Conservation (phyloP, 2,888 invertebrate species). For the Ceriagrion tenellum region DNA sequence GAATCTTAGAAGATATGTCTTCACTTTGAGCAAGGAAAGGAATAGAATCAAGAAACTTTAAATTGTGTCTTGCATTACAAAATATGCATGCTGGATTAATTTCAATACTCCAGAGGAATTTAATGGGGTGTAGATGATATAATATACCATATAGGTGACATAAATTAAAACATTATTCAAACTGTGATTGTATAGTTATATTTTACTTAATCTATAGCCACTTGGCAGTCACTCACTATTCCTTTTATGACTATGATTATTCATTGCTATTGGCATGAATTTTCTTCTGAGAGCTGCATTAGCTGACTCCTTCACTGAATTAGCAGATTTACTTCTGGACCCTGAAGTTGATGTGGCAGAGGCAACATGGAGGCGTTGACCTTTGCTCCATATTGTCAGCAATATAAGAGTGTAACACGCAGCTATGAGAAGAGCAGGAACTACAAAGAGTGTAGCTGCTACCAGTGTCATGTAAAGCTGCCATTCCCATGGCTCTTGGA, state of each 20-base stretch:
- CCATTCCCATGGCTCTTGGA: slow-evolving; percentile 88
- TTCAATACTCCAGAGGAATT: too few relatives aligned
- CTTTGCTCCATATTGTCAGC: slow-evolving; percentile 94
- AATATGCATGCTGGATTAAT: not conserved
- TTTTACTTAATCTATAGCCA: not conserved
- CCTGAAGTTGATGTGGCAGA: slow-evolving; percentile 31
- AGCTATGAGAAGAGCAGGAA: slow-evolving; percentile 92
- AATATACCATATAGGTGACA: too few relatives aligned
- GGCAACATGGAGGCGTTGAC: slow-evolving; percentile 77
- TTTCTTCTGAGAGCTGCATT: slow-evolving; percentile 48
- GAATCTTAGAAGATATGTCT: too few relatives aligned
- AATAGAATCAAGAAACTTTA: too few relatives aligned
- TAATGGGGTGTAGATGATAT: too few relatives aligned
- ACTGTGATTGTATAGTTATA: not conserved
- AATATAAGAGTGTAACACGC: slow-evolving; percentile 95
- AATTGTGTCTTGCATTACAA: not conserved
- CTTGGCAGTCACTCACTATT: not conserved
- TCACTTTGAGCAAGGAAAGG: too few relatives aligned
- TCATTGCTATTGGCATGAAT: slow-evolving; percentile 54
- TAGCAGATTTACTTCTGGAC: slow-evolving; percentile 44
- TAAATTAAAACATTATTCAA: not conserved
- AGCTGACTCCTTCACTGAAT: slow-evolving; percentile 47
- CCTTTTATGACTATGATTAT: slow-evolving; percentile 50
- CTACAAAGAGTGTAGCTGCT: slow-evolving; percentile 88
- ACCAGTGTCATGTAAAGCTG: slow-evolving; percentile 93